Base-by-base conservation (phyloP, 2,888 invertebrate species). In the Hydropsyche betteni region DNA sequence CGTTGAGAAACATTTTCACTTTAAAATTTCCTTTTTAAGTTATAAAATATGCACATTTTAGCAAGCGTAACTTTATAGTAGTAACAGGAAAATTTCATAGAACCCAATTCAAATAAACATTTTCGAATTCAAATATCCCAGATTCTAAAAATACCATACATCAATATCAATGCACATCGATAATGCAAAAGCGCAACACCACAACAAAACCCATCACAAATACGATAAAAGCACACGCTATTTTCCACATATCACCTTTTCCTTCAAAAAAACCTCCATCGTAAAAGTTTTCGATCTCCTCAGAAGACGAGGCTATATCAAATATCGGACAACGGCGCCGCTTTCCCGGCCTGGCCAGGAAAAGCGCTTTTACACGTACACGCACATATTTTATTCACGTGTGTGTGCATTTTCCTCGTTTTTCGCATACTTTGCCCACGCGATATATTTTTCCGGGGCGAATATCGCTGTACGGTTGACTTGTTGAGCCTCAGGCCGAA, bases 401-500 rank as follows among this genome's bases (percentile, higher is more conserved):
- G 7, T 10, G 44, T 10, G 6, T 44, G 44, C 44, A 44, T 44
- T 44, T 44, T 44, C 44, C 44, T 44, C 44, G 44, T 44, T 55
- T 61, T 7, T 36, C 33, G 34, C 12, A 64, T 58, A 58, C 16
- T 64, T 34, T 64, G 4, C 36, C 36, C 24, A 8, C 8, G 6
- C 6, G n/a, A 36, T 36, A 33, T 64, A 24, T 24, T 24, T 64
- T 64, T 36, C n/a, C 36, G 7, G 61, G 6, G 12, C 36, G n/a
- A 64, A 64, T 64, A 64, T 64, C 34, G 64, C 12, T 12, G 34
- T n/a, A 36, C 64, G 36, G 64, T 64, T 64, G 64, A 64, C 64
- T 64, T 64, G 64, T 64, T 64, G 64, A 64, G 34, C 64, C 64
- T 36, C 12, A 7, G 61, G 61, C 61, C 16, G 36, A 64, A 64